phyloP scores from a whole-genome alignment of 2,888 invertebrate species.

The Entomobrya proxima region DNA sequence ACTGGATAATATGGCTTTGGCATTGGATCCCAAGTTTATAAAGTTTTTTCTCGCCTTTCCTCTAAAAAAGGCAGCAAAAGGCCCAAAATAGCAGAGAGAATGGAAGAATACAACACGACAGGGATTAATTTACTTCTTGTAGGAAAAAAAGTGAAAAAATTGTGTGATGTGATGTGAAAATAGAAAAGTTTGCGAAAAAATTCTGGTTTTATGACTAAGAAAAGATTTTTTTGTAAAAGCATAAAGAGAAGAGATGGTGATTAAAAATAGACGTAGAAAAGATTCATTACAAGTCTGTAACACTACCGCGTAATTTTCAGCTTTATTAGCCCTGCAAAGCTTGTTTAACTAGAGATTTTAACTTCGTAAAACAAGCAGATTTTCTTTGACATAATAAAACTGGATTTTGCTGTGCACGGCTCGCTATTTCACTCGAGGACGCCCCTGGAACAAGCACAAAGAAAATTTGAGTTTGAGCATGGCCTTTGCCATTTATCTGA shows the following conservation, averaged over 20 bases:
- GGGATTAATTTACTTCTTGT: slow-evolving; percentile 53
- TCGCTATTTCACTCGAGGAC: slow-evolving; percentile 18
- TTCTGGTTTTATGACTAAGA: neutral
- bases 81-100: neutral
- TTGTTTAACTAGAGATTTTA: neutral
- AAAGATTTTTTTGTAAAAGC: neutral
- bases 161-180: slow-evolving; percentile 25
- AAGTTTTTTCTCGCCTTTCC: slow-evolving; percentile 12
- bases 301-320: slow-evolving; percentile 7
- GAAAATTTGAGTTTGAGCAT: neutral
- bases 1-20: slow-evolving; percentile 24
- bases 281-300: slow-evolving; percentile 12
- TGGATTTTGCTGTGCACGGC: neutral
- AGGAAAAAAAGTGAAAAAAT: slow-evolving; percentile 21
- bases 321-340: slow-evolving; percentile 12
- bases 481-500: neutral
- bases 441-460: neutral
- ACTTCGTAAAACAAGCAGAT: neutral
- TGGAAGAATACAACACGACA: slow-evolving; percentile 53
- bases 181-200: slow-evolving; percentile 28
- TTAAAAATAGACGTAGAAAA: neutral
- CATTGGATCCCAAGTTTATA: neutral
- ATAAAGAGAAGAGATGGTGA: neutral
- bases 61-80: neutral
- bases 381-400: neutral